phyloP scores from a whole-genome alignment of 2,113 vertebrate species.

The Chlamydotis undulata region DNA sequence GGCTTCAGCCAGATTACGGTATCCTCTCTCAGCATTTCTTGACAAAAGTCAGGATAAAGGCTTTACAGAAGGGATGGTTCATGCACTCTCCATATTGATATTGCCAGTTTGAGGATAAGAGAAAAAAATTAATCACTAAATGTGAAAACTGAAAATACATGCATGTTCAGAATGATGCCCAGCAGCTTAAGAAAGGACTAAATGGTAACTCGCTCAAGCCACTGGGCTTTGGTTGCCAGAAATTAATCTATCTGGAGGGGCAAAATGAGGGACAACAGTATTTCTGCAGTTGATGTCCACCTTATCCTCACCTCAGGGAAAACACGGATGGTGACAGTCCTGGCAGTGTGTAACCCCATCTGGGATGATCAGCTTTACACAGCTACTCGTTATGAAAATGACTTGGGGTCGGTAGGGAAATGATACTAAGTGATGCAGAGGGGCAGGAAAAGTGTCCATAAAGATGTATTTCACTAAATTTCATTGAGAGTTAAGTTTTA shows the following conservation, averaged over 20 bases:
- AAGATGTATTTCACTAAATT: neutral
- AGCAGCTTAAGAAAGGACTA: neutral
- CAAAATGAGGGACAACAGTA: neutral
- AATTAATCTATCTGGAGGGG: neutral
- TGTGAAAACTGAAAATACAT: neutral
- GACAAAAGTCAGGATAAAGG: conserved; percentile 7
- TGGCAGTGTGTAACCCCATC: neutral
- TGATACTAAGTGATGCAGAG: neutral
- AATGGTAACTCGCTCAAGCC: neutral
- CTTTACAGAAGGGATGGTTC: neutral
- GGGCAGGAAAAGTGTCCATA: neutral
- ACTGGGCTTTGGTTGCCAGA: neutral
- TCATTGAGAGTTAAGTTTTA: neutral
- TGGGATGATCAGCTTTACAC: neutral
- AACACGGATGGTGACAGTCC: neutral
- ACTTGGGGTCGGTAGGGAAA: neutral
- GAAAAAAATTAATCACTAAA: neutral
- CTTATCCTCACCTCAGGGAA: neutral
- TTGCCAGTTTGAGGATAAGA: neutral
- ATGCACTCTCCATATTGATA: neutral
- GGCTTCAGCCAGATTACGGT: neutral
- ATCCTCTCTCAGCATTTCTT: neutral
- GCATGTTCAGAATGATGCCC: neutral
- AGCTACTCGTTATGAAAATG: neutral
- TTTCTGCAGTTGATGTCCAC: neutral